These are phyloP conservation scores for Catharus minimus DNA, from an alignment of 2,113 vertebrate species.

Conservation along the genomic window DNA sequence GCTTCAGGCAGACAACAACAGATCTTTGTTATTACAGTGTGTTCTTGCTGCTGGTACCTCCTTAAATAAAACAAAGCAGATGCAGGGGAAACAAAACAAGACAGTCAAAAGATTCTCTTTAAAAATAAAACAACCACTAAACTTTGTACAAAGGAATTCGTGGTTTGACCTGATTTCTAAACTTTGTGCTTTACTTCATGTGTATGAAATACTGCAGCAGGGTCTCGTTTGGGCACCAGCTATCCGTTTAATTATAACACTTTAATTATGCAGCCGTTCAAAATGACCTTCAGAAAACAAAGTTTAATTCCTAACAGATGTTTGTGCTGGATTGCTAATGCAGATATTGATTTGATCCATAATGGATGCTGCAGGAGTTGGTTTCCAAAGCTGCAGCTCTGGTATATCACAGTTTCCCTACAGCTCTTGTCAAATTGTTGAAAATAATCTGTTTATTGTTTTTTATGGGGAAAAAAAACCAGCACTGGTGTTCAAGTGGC, in stretches of 20 bases:
- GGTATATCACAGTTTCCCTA: fast-evolving
- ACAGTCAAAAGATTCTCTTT: background rate
- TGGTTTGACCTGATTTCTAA: conserved; percentile 1
- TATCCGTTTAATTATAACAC: background rate
- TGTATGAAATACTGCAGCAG: background rate
- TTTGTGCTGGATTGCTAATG: background rate
- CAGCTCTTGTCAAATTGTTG: background rate
- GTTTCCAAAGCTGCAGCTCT: background rate
- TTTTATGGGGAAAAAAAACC: background rate
- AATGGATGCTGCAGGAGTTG: background rate
- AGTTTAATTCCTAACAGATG: conserved; percentile 6
- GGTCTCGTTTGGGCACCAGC: background rate
- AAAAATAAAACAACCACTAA: background rate
- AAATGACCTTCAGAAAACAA: background rate
- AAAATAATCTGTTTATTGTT: background rate
- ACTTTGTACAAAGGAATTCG: background rate
- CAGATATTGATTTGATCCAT: background rate
- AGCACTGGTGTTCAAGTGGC: background rate
- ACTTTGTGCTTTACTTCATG: background rate
- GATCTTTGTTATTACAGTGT: background rate
- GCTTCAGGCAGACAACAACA: conserved; percentile 1
- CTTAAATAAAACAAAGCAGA: conserved; percentile 31
- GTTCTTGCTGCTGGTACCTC: conserved; percentile 16
- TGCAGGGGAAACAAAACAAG: background rate
- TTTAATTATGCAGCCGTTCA: background rate